A percentile compares a stretch with the other conserved stretches of the same genome.
Evolutionary conservation across 2,888 invertebrate genomes (phyloP).

Genomic region (Osmoderma eremita): DNA sequence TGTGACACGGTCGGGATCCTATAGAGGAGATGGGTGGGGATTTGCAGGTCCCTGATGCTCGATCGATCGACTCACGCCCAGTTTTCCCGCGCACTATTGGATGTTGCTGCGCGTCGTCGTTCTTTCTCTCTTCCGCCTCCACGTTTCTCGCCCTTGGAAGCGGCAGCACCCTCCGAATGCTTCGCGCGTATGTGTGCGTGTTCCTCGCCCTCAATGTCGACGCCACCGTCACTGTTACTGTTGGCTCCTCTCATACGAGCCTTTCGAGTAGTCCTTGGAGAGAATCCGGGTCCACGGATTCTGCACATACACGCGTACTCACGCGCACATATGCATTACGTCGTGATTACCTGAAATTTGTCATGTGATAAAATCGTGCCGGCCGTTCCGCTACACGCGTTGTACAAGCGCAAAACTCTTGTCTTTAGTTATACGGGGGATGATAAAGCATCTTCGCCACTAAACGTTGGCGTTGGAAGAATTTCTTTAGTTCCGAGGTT

Average conservation of each 20-base stretch:
- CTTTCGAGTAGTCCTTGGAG: constrained; percentile 56
- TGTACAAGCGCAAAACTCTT: constrained; percentile 25
- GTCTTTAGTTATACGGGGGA: constrained; percentile 29
- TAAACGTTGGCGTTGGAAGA: constrained; percentile 8
- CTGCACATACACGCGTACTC: constrained; percentile 16
- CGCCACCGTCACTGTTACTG: not conserved
- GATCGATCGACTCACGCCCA: constrained; percentile 58
- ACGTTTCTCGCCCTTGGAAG: constrained; percentile 21
- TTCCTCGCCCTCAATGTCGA: constrained; percentile 32
- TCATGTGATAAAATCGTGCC: constrained; percentile 42
- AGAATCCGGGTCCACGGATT: constrained; percentile 48
- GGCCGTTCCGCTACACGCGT: constrained; percentile 12
- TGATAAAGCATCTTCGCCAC: constrained; percentile 28
- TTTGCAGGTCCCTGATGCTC: constrained; percentile 59
- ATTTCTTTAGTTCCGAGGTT: constrained; percentile 7
- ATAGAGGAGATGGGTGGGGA: constrained; percentile 55
- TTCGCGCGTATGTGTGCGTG: constrained; percentile 39
- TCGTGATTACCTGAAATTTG: constrained; percentile 44
- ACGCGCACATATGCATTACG: constrained; percentile 30
- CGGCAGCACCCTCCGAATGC: constrained; percentile 47
- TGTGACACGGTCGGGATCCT: constrained; percentile 57
- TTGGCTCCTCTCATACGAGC: constrained; percentile 3
- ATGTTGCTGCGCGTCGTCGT: constrained; percentile 53
- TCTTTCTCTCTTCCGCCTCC: constrained; percentile 46
- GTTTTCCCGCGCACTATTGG: constrained; percentile 60